Percentiles rank a stretch among this genome's conserved stretches.
These are phyloP conservation scores for Phenacoccus solenopsis DNA, from an alignment of 1,140 invertebrate species.

Conservation along the genomic window DNA sequence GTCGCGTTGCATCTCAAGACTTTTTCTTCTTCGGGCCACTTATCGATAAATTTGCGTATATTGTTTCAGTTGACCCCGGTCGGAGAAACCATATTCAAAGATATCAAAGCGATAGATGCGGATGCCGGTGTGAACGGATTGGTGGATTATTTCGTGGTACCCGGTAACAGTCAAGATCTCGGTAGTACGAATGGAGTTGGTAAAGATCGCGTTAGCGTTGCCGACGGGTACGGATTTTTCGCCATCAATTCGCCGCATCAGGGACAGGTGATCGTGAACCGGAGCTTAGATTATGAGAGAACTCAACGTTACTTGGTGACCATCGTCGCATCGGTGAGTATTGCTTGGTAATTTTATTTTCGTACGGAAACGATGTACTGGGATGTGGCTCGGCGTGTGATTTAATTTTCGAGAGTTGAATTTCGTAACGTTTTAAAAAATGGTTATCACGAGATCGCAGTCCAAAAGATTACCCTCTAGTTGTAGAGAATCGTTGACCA, in stretches of 20 bases:
- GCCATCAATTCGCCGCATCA: constrained; percentile 77
- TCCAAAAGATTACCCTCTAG: not conserved
- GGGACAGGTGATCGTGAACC: constrained; percentile 77
- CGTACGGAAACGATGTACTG: not conserved
- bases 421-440: not conserved
- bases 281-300: constrained; percentile 75
- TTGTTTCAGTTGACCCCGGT: constrained; percentile 60
- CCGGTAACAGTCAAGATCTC: constrained; percentile 38
- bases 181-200: constrained; percentile 44
- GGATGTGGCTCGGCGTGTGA: not conserved
- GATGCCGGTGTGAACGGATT: constrained; percentile 77
- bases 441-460: not conserved
- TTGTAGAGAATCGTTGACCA: not conserved
- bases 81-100: constrained; percentile 72
- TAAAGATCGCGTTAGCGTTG: constrained; percentile 43
- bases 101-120: constrained; percentile 66
- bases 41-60: too few relatives aligned
- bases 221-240: constrained; percentile 69
- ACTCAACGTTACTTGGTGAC: constrained; percentile 80
- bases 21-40: not conserved
- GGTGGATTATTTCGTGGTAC: constrained; percentile 63
- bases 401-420: not conserved
- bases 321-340: constrained; percentile 74
- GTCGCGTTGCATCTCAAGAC: not conserved
- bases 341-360: not conserved